Evolutionary conservation across 2,797 vertebrate species (phyloP), one percentile per base, ranked within the genome.

Genomic region (Chelonia mydas): DNA sequence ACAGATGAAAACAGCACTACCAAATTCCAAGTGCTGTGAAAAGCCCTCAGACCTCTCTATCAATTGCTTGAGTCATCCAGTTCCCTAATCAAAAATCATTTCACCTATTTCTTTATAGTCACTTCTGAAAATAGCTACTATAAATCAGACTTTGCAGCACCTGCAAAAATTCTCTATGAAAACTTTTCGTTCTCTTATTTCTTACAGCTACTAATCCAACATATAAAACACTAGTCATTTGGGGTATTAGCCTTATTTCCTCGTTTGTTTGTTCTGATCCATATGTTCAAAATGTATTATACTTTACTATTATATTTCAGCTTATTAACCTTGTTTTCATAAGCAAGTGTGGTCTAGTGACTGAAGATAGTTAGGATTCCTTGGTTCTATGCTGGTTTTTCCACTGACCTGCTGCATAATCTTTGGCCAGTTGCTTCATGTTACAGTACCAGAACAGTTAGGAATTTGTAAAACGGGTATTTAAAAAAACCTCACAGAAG

Each of bases 1-100:
- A 95, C 15, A 96, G 90, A 86, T 85, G 83, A 90, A 95, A 92
- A 87, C 88, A 96, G 53, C 86, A 79, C 83, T 80, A 77, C 61
- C 83, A 97, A 95, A 88, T 92, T 11, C 79, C 49, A 95, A 89
- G 45, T 50, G 89, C 25, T 41, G 21, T 6, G 68, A 87, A 86
- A 16, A 84, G 28, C 41, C 94, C 49, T 31, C 50, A 3, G 27
- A 81, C 17, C 5, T 37, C 90, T 47, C 90, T 7, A 87, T 1
- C 72, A 91, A 79, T 83, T 90, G 79, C 81, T 55, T 55, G 28
- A 89, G 41, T 68, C 23, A 81, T 54, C 93, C 91, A 15, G 9
- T 11, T 8, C 8, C 68, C 33, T 41, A 37, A 78, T 88, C 87
- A 57, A 83, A 53, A 89, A 50, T 47, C 0, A 7, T 92, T 90